Conservation (phyloP, 2,888 invertebrate species). For the Cheilosia pagana region DNA sequence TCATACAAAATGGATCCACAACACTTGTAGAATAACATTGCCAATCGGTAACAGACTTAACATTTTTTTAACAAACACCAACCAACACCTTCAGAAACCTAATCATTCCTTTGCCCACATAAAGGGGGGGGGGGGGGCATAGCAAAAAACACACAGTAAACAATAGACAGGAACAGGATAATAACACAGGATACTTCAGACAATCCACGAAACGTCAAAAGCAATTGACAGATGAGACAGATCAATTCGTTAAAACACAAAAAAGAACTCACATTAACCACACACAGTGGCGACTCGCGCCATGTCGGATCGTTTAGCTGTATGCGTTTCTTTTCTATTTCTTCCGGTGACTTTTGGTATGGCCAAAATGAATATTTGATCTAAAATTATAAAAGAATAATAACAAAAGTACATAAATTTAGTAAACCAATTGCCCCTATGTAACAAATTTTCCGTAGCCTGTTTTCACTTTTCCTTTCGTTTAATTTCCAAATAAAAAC, state of each 20-base stretch:
- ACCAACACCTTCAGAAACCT: too few relatives aligned
- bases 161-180: not conserved
- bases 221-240: conserved; percentile 20
- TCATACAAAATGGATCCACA: too few relatives aligned
- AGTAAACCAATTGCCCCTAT: not conserved
- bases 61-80: too few relatives aligned
- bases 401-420: not conserved
- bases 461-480: not conserved
- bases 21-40: too few relatives aligned
- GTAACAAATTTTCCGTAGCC: conserved; percentile 2
- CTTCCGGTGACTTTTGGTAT: conserved; percentile 86
- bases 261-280: conserved; percentile 87
- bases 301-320: conserved; percentile 86
- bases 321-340: conserved; percentile 85
- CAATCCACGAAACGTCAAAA: conserved; percentile 26
- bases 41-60: too few relatives aligned
- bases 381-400: conserved; percentile 82
- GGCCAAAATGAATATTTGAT: conserved; percentile 88
- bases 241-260: conserved; percentile 41
- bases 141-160: not conserved
- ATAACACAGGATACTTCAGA: conserved; percentile 22
- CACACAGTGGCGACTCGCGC: conserved; percentile 86
- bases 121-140: too few relatives aligned
- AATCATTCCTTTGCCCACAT: too few relatives aligned
- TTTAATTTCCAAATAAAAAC: not conserved